Evolutionary conservation across 37 sponge, comb jelly and placozoan genomes (phyloP).

Genomic region (Haliclona indistincta): DNA sequence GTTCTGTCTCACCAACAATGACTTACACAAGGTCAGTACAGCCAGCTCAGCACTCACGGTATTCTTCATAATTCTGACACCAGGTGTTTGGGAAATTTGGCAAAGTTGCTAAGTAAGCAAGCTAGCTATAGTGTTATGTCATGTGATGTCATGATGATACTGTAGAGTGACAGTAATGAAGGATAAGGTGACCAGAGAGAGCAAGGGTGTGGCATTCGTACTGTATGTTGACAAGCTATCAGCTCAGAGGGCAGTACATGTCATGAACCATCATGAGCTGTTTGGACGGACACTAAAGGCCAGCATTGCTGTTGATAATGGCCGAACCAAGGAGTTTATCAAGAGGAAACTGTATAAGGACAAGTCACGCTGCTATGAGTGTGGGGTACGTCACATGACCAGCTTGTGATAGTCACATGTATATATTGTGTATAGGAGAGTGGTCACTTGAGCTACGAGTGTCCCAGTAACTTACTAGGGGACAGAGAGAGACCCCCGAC

Average conservation of each 20-base stretch:
- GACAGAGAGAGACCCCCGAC: constrained; percentile 80
- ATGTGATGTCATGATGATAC: neutral
- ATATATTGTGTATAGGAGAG: constrained; percentile 36
- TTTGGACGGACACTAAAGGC: constrained; percentile 88
- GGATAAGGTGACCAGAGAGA: constrained; percentile 72
- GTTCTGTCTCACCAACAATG: constrained; percentile 89
- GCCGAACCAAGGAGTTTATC: constrained; percentile 90
- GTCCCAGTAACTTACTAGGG: constrained; percentile 84
- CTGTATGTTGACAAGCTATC: constrained; percentile 79
- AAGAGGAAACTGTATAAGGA: constrained; percentile 79
- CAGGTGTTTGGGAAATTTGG: constrained; percentile 92
- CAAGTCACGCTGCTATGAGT: constrained; percentile 90
- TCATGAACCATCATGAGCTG: constrained; percentile 82
- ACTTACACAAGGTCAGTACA: constrained; percentile 81
- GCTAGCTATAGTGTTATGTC: too few species aligned
- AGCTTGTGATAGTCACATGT: neutral
- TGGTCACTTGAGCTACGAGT: constrained; percentile 94
- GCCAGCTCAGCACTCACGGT: neutral
- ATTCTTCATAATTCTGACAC: neutral
- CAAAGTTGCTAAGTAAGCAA: constrained; percentile 73
- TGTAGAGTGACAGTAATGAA: constrained; percentile 76
- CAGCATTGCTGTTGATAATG: constrained; percentile 91
- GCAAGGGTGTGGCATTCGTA: constrained; percentile 92
- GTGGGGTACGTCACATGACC: constrained; percentile 64
- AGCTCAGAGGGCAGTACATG: constrained; percentile 72